A percentile compares a stretch with the other conserved stretches of the same genome.
Evolutionary conservation across 2,113 vertebrate species (phyloP).

Genomic region (Lanius collurio): DNA sequence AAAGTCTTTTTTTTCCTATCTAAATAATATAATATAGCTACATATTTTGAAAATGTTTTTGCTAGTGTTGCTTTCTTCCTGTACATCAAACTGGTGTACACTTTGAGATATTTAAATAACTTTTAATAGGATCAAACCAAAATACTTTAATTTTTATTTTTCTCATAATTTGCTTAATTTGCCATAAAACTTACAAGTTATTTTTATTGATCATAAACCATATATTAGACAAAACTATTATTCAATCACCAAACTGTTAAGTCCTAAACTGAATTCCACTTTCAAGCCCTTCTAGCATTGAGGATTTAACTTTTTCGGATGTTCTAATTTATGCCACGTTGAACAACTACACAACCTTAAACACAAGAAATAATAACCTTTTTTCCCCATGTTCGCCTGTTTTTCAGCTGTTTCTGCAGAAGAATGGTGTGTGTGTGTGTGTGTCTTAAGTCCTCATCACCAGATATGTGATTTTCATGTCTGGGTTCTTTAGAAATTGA

Average conservation of each 20-base stretch:
- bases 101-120: neutral
- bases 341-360: neutral
- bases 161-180: neutral
- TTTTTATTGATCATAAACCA: neutral
- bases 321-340: neutral
- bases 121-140: neutral
- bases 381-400: neutral
- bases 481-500: neutral
- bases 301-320: neutral
- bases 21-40: neutral
- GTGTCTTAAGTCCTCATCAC: neutral
- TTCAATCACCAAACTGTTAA: neutral
- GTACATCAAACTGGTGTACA: neutral
- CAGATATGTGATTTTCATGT: neutral
- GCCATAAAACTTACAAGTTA: neutral
- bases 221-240: neutral
- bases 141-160: neutral
- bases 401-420: neutral
- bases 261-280: neutral
- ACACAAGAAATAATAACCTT: neutral
- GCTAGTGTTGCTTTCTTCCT: neutral
- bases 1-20: neutral
- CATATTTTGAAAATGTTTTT: neutral
- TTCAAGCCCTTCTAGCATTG: neutral
- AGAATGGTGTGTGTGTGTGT: neutral